Evolutionary conservation across 2,113 vertebrate genomes (phyloP).

Genomic region (Ciconia maguari): DNA sequence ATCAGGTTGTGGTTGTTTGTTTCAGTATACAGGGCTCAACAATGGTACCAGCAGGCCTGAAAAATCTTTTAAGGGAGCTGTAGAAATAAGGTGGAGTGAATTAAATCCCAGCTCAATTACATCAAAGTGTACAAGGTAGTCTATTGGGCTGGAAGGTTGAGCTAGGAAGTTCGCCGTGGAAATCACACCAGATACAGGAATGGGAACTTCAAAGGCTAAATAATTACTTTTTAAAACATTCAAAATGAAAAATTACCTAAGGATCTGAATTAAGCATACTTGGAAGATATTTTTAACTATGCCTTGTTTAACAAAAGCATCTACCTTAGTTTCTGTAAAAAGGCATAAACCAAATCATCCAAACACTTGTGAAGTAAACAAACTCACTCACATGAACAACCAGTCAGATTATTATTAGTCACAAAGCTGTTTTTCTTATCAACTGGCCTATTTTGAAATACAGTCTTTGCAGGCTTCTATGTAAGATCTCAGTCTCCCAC

Average conservation of each 20-base stretch:
- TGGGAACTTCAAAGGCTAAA: background rate
- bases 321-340: background rate
- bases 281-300: background rate
- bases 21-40: background rate
- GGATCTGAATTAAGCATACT: background rate
- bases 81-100: background rate
- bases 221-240: background rate
- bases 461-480: background rate
- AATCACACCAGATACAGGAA: background rate
- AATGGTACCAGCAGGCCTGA: background rate
- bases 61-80: background rate
- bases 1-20: background rate
- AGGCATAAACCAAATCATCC: background rate
- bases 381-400: background rate
- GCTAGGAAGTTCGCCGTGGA: background rate
- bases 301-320: background rate
- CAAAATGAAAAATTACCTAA: background rate
- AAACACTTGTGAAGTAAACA: background rate
- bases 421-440: background rate
- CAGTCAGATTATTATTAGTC: background rate
- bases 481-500: background rate
- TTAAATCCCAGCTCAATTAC: background rate
- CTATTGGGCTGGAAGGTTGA: background rate
- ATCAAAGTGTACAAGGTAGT: background rate
- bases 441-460: background rate